Base-by-base conservation (phyloP, 2,888 invertebrate species). In the Coremacera marginata region DNA sequence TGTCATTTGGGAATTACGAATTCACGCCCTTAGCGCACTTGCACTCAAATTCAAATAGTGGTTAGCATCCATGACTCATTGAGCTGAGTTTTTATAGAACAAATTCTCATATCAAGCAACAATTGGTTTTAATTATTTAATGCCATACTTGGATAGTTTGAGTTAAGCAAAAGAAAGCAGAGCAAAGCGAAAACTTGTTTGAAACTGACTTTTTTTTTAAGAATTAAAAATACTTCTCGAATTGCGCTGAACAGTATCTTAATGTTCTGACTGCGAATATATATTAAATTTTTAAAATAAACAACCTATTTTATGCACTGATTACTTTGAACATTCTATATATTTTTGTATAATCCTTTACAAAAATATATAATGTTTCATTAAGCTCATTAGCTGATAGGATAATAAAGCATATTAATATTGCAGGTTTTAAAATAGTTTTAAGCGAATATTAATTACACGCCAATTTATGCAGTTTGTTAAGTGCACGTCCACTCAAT, bases 391-490 rank as follows among this genome's bases (percentile, higher is more conserved):
- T 55, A 44, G 14, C 44, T 44, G 44, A 11, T 44, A 44, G 60
- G 60, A 19, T 27, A 27, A 60, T 60, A 27, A 16, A 60, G 5
- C 16, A 14, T 7, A 44, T 14, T 14, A 44, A 37, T n/a, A 34
- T n/a, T 67, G n/a, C 16, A 44, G 22, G 25, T 73, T 62, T 73
- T 52, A 34, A n/a, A 52, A 14, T 74, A 74, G 73, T 51, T 63
- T 51, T 74, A 60, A 68, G 60, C 16, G 34, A 72, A 57, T 22
- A 70, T 57, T 67, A 75, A 70, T 57, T 67, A 75, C 72, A 73
- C 77, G 79, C 77, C 78, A 78, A 79, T 80, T 75, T 74, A 74
- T 80, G 81, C 79, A 79, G 79, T 80, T 81, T 78, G 80, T 81
- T 80, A 80, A 74, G 75, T 76, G 80, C 80, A 79, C 81, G 78